Evolutionary conservation across 2,113 vertebrate genomes (phyloP), one percentile per base, ranked within the genome.

Genomic region (Addax nasomaculatus): DNA sequence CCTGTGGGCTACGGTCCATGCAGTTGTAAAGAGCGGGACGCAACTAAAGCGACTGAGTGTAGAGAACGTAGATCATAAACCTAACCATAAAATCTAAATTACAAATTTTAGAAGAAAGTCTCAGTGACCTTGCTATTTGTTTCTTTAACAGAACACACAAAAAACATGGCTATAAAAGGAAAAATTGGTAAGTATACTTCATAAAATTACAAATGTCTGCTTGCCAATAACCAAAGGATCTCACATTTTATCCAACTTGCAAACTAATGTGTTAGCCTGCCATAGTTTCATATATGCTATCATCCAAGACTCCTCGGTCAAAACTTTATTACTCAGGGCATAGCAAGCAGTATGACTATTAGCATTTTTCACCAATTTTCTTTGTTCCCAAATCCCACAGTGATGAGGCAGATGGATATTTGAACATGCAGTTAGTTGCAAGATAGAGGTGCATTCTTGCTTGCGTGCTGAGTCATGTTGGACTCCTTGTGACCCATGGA

Each of bases 1-100:
- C 67, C 67, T 12, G n/a, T 39, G 19, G 19, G 67, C 67, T 70
- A 70, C 67, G 39, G n/a, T 23, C n/a, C 67, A 39, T 12, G 67
- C 5, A 12, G 4, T 12, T 6, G n/a, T 70, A 23, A 70, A 70
- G n/a, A 70, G 67, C 19, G 0, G 0, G n/a, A 12, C 2, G 0
- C 10, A 13, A 12, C n/a, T 23, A 19, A 70, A 70, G 67, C 2
- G 0, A 21, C n/a, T 12, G n/a, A 70, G n/a, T 19, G 1, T 5
- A 39, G 10, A 39, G n/a, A 70, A 7, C 0, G 1, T 3, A 70
- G n/a, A 39, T 70, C n/a, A 70, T 39, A 70, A 70, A 23, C 12
- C 9, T 33, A 64, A 47, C 51, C 7, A 53, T 62, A 89, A 76
- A 96, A 47, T 11, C 19, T 13, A 79, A 89, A 57, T 14, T 55